Evolutionary conservation across 1,140 invertebrate species (phyloP).

Genomic region (Oppia nitens): DNA sequence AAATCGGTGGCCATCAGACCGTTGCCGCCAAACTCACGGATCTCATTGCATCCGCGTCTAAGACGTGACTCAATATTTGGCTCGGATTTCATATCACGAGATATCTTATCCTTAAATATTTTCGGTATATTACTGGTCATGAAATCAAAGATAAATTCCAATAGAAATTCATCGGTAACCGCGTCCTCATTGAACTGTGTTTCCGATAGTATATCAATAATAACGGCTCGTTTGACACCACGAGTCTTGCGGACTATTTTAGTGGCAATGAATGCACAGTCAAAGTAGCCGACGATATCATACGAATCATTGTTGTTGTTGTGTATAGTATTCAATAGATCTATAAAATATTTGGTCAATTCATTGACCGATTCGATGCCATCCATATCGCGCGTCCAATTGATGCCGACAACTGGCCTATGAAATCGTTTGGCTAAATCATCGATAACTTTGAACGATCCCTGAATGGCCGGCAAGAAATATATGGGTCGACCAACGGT

Average conservation of each 20-base stretch:
- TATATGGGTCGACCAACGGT: conserved; percentile 3
- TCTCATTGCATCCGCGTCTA: neutral
- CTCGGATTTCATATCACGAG: neutral
- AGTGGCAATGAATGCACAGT: conserved; percentile 62
- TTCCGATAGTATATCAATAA: neutral
- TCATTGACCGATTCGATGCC: conserved; percentile 1
- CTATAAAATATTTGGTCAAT: neutral
- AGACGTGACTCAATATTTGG: neutral
- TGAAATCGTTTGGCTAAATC: neutral
- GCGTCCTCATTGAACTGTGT: neutral
- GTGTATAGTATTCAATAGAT: neutral
- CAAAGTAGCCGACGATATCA: conserved; percentile 78
- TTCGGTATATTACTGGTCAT: neutral
- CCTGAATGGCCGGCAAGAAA: conserved; percentile 12
- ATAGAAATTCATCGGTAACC: neutral
- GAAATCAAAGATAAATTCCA: neutral
- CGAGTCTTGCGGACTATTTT: neutral
- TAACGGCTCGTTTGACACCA: neutral
- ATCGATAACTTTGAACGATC: conserved; percentile 4
- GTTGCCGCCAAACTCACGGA: neutral
- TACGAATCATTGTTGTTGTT: conserved; percentile 36
- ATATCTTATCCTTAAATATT: neutral
- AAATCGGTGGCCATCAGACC: neutral
- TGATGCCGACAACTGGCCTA: conserved; percentile 11
- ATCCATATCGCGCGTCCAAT: conserved; percentile 11